A percentile compares a stretch with the other conserved stretches of the same genome.
phyloP scores from a whole-genome alignment of 2,113 vertebrate species.

The Grallaria varia region DNA sequence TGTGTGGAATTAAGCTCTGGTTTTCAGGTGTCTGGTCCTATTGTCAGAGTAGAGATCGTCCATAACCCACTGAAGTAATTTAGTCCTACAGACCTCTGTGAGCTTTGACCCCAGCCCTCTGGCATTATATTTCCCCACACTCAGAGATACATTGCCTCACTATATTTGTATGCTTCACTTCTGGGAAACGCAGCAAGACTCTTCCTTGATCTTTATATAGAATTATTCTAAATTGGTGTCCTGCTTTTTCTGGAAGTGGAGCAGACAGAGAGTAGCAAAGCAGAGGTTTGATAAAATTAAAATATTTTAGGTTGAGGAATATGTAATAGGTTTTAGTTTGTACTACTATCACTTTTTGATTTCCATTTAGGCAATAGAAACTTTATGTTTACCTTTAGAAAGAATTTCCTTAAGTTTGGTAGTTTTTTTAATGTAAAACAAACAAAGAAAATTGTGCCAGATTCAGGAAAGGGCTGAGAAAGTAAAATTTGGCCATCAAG shows the following conservation, averaged over 20 bases:
- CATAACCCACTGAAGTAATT: not conserved
- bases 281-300: not conserved
- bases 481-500: not conserved
- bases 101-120: conserved; percentile 34
- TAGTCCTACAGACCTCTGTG: not conserved
- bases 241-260: not conserved
- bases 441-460: not conserved
- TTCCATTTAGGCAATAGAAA: not conserved
- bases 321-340: not conserved
- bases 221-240: conserved; percentile 4
- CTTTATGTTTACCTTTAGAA: not conserved
- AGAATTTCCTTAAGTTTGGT: not conserved
- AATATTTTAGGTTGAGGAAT: not conserved
- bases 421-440: not conserved
- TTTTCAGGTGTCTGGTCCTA: not conserved
- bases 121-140: not conserved
- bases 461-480: not conserved
- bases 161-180: not conserved
- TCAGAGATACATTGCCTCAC: not conserved
- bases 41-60: not conserved
- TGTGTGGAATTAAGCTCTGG: not conserved
- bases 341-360: not conserved
- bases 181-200: conserved; percentile 25
- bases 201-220: not conserved
- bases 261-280: not conserved